Evolutionary conservation across 2,113 vertebrate species (phyloP).

Genomic region (Cariama cristata): DNA sequence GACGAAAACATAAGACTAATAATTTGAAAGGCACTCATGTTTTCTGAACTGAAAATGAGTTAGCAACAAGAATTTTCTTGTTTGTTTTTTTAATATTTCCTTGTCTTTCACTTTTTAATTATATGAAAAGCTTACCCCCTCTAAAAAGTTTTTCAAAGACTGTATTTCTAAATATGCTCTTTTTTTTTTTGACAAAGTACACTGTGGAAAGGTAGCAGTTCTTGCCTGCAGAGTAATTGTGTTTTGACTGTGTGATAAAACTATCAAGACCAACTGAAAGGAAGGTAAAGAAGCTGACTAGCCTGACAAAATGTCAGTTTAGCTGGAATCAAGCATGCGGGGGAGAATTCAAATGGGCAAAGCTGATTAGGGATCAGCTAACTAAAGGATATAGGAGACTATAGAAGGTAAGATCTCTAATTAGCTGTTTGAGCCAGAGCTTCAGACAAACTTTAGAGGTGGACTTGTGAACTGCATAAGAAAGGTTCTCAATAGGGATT

Average conservation of each 20-base stretch:
- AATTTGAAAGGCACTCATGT: background rate
- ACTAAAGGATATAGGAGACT: background rate
- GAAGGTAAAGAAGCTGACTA: background rate
- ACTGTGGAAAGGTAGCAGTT: background rate
- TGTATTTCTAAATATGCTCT: background rate
- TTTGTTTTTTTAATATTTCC: background rate
- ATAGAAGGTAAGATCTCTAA: conserved; percentile 11
- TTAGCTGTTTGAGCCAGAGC: conserved; percentile 8
- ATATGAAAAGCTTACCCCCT: background rate
- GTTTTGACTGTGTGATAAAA: background rate
- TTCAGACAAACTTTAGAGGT: background rate
- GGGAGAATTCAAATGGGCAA: background rate
- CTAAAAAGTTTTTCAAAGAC: background rate
- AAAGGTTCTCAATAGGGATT: background rate
- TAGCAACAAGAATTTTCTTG: background rate
- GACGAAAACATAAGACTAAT: background rate
- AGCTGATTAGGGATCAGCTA: background rate
- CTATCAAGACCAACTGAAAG: background rate
- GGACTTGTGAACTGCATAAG: background rate
- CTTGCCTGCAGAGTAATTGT: background rate
- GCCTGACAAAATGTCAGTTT: background rate
- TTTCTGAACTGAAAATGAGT: background rate
- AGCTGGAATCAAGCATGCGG: background rate
- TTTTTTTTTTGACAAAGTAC: background rate
- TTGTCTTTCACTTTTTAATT: background rate